Evolutionary conservation across 2,113 vertebrate genomes (phyloP), one percentile per base, ranked within the genome.

Genomic region (Passer montanus): DNA sequence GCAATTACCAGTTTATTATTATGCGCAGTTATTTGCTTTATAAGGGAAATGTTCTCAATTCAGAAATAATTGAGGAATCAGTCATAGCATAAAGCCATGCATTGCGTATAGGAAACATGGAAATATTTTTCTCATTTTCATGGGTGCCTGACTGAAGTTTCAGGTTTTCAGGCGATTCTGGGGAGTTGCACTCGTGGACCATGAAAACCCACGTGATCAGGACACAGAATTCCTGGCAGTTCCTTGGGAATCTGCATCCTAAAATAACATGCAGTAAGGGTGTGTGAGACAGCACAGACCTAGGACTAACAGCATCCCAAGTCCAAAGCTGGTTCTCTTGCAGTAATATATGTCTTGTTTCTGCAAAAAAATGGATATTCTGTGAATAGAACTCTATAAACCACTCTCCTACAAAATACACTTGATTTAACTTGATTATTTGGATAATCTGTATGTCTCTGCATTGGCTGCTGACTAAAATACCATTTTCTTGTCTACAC

Each of bases 41-140:
- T 72, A 56, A 94, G 27, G 47, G 17, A 72, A 81, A 63, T 6
- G 10, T 35, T 89, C 44, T 52, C 83, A n/a, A 12, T 49, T 63
- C 2, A 9, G 60, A 63, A 49, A n/a, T 56, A 84, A 78, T 10
- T 10, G 44, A 81, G 64, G 56, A 31, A 63, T 47, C 9, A 22
- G 9, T 8, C 0, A 0, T 5, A 58, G 56, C 39, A 13, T 7
- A 55, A 50, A 77, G 13, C 20, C 43, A 26, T 11, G 4, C 8
- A 4, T 2, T 43, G 11, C 11, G 31, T 14, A 9, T 3, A n/a
- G 39, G 19, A 27, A 77, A 59, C 14, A 8, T 10, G 68, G 64
- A 63, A 67, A 46, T 53, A 22, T n/a, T 81, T 52, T 27, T 15
- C 28, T 26, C 1, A 0, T 74, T 96, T 80, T 85, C 41, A 4